Conservation (phyloP, 2,797 vertebrate genomes). For the Pseudocheirus occidentalis region DNA sequence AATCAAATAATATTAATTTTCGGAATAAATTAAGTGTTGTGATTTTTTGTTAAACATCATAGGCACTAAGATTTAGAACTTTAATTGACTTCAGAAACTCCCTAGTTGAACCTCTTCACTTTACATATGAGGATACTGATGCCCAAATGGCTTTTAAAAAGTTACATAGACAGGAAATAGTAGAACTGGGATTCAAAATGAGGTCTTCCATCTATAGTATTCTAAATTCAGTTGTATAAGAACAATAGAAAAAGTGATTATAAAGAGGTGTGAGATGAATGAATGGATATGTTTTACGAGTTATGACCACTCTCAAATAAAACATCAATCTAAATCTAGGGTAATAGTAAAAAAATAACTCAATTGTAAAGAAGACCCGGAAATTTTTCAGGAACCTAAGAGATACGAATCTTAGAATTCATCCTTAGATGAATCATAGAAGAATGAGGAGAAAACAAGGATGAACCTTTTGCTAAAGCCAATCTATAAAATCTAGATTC, state of each 20-base stretch:
- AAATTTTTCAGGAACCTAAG: neutral
- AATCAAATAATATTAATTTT: neutral
- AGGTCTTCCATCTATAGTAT: neutral
- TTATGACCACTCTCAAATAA: neutral
- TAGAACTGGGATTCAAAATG: neutral
- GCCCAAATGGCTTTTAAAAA: neutral
- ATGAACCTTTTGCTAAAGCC: neutral
- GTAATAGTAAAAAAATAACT: neutral
- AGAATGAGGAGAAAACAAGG: neutral
- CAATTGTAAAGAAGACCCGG: neutral
- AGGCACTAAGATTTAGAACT: neutral
- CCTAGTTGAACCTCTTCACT: neutral
- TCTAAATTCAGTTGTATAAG: neutral
- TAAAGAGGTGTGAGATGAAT: neutral
- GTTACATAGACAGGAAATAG: neutral
- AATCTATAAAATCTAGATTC: no score
- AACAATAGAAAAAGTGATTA: neutral
- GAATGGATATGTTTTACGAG: neutral
- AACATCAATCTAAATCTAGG: neutral
- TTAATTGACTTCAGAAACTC: neutral
- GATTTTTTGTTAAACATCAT: neutral
- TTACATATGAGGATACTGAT: neutral
- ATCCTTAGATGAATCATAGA: neutral
- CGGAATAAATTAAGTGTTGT: neutral
- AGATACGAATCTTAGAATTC: neutral